Percentiles rank a stretch among this genome's conserved stretches.
Evolutionary conservation across 2,797 vertebrate species (phyloP).

Genomic region (Paramormyrops hopkinsi): DNA sequence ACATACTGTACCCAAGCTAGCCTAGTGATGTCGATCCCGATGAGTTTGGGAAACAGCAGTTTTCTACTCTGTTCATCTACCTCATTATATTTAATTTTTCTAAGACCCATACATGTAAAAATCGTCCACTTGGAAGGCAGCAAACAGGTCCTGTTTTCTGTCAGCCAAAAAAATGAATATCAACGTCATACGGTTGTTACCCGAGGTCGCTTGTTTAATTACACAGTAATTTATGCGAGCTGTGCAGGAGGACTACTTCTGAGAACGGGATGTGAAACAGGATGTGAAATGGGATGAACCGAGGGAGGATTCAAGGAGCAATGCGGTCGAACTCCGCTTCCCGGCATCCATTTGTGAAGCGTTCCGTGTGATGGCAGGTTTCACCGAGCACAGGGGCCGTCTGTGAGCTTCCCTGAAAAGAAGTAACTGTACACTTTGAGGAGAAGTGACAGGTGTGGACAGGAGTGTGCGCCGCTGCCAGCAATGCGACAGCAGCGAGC

Average conservation of each 20-base stretch:
- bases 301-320: neutral
- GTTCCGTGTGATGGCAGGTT: neutral
- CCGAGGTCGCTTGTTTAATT: neutral
- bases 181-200: neutral
- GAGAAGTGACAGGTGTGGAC: conserved; percentile 21
- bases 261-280: neutral
- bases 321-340: neutral
- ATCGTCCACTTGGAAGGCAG: neutral
- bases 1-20: neutral
- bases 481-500: neutral
- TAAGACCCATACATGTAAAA: conserved; percentile 23
- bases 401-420: neutral
- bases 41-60: neutral
- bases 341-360: neutral
- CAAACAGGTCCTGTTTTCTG: neutral
- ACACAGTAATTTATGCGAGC: neutral
- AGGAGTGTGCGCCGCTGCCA: neutral
- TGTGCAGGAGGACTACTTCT: neutral
- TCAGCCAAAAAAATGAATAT: neutral
- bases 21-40: neutral
- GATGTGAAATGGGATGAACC: neutral
- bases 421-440: conserved; percentile 8
- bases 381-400: neutral
- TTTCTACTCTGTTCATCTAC: conserved; percentile 48
- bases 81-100: conserved; percentile 46